Conservation (phyloP, 2,797 vertebrate genomes). For the Liasis olivaceus region DNA sequence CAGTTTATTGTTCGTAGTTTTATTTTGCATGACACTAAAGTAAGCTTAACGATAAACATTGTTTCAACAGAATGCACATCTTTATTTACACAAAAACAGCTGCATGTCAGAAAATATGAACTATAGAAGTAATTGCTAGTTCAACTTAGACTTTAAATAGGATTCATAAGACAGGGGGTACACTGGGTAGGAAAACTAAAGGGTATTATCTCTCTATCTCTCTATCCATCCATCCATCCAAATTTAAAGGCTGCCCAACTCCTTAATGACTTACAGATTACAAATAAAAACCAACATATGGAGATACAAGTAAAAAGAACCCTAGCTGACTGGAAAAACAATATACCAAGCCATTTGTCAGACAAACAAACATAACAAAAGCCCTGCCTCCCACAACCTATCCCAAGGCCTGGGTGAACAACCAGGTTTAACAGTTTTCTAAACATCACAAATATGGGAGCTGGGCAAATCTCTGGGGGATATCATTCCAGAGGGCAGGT, state of each 20-base stretch:
- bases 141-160: not conserved
- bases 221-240: not conserved
- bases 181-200: not conserved
- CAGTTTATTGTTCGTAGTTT: constrained; percentile 34
- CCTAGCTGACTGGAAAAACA: not conserved
- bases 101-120: constrained; percentile 10
- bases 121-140: not conserved
- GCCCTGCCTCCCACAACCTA: not conserved
- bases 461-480: not conserved
- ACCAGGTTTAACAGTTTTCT: not conserved
- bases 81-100: constrained; percentile 7
- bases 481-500: not conserved
- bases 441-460: not conserved
- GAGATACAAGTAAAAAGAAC: not conserved
- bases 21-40: constrained; percentile 39
- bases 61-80: constrained; percentile 37
- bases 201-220: not conserved
- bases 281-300: not conserved
- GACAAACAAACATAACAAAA: not conserved
- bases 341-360: not conserved
- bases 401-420: not conserved
- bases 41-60: not conserved
- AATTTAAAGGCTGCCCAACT: not conserved
- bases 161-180: constrained; percentile 2
- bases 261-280: not conserved